Percentiles rank a stretch among this genome's conserved stretches.
These are phyloP conservation scores for Salticus scenicus DNA, from an alignment of 2,888 invertebrate genomes.

Conservation along the genomic window DNA sequence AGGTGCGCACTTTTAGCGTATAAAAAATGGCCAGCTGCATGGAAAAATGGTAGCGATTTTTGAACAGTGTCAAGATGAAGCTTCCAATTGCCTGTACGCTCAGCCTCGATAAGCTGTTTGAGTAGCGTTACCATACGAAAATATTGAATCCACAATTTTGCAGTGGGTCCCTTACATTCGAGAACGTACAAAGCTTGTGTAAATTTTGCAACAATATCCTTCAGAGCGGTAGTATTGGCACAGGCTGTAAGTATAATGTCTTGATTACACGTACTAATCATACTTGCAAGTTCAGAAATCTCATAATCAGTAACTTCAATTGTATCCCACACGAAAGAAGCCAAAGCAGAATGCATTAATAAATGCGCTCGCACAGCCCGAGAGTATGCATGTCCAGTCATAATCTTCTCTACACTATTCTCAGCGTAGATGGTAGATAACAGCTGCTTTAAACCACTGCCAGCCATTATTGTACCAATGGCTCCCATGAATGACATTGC, in stretches of 20 bases:
- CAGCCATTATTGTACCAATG: slow-evolving; percentile 38
- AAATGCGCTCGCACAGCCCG: slow-evolving; percentile 37
- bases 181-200: not conserved
- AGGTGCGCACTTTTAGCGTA: slow-evolving; percentile 74
- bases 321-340: not conserved
- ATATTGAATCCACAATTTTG: slow-evolving; percentile 33
- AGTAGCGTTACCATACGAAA: not conserved
- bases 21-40: slow-evolving; percentile 74
- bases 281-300: not conserved
- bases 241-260: not conserved
- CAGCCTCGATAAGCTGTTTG: slow-evolving; percentile 15
- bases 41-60: slow-evolving; percentile 10
- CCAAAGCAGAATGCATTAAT: slow-evolving; percentile 18
- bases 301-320: slow-evolving; percentile 4
- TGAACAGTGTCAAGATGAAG: not conserved
- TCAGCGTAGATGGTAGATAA: slow-evolving; percentile 11
- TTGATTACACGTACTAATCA: not conserved
- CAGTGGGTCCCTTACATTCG: not conserved
- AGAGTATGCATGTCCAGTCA: slow-evolving; percentile 29
- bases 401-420: slow-evolving; percentile 6
- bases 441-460: slow-evolving; percentile 32
- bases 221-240: too few species aligned
- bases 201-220: not conserved
- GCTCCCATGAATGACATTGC: slow-evolving; percentile 37
- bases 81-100: not conserved